Conservation (phyloP, 2,797 vertebrate species). For the Periophthalmus magnuspinnatus region DNA sequence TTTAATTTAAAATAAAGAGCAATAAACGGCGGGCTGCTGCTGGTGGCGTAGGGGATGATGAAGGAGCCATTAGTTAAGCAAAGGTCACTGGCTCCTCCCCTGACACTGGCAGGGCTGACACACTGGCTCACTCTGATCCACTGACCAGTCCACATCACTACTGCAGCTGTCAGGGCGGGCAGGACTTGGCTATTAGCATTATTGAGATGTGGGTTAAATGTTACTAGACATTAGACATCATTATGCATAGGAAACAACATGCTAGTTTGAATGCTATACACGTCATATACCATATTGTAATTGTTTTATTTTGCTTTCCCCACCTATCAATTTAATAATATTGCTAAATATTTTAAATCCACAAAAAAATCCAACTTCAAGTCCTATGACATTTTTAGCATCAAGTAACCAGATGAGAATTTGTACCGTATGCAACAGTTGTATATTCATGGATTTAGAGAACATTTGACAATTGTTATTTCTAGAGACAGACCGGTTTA, state of each 20-base stretch:
- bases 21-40: conserved; percentile 71
- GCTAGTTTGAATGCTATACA: conserved; percentile 2
- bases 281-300: neutral
- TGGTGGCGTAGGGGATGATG: conserved; percentile 67
- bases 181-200: conserved; percentile 73
- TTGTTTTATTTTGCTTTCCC: neutral
- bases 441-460: too few species aligned
- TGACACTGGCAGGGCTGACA: conserved; percentile 64
- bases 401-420: neutral
- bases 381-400: too few species aligned
- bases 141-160: conserved; percentile 41
- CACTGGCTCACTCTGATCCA: conserved; percentile 59
- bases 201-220: conserved; percentile 64
- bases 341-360: neutral
- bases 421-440: too few species aligned
- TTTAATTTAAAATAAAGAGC: conserved; percentile 83
- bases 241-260: conserved; percentile 17
- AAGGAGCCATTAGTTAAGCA: conserved; percentile 82
- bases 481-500: too few species aligned
- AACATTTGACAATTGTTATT: too few species aligned
- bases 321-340: too few species aligned
- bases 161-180: conserved; percentile 64
- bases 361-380: neutral
- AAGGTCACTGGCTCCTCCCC: conserved; percentile 83
- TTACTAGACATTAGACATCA: conserved; percentile 17